A percentile compares a stretch with the other conserved stretches of the same genome.
phyloP scores from a whole-genome alignment of 2,888 invertebrate species.

The Oscheius onirici region DNA sequence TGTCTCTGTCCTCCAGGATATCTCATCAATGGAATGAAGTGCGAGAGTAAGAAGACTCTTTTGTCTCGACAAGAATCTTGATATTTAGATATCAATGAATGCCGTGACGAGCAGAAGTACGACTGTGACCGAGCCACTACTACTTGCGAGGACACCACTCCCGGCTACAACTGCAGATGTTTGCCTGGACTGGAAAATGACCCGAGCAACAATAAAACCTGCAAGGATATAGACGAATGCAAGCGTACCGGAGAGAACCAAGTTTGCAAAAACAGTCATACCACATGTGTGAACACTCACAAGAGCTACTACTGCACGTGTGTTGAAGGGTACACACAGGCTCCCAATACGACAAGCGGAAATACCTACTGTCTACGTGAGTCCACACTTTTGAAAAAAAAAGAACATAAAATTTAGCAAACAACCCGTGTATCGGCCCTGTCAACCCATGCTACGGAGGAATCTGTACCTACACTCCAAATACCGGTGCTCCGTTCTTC shows the following conservation, averaged over 20 bases:
- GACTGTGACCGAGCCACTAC: conserved; percentile 12
- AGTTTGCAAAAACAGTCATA: conserved; percentile 32
- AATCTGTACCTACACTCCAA: conserved; percentile 11
- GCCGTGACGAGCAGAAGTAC: conserved; percentile 19
- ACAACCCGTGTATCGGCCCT: not conserved
- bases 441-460: conserved; percentile 22
- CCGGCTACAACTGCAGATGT: conserved; percentile 17
- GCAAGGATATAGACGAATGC: conserved; percentile 67
- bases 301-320: conserved; percentile 80
- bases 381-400: not conserved
- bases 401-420: conserved; percentile 18
- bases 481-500: conserved; percentile 1
- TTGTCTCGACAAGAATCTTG: not conserved
- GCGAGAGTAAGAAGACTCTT: not conserved
- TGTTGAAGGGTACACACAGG: conserved; percentile 50
- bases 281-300: conserved; percentile 79
- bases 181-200: not conserved
- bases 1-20: conserved; percentile 63
- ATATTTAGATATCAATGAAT: conserved; percentile 26
- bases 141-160: conserved; percentile 1
- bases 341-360: conserved; percentile 15
- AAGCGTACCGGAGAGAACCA: not conserved
- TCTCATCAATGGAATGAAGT: conserved; percentile 51
- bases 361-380: conserved; percentile 10
- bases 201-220: not conserved